These are phyloP conservation scores for Ursus arctos DNA, from an alignment of 2,113 vertebrate genomes.

Conservation along the genomic window DNA sequence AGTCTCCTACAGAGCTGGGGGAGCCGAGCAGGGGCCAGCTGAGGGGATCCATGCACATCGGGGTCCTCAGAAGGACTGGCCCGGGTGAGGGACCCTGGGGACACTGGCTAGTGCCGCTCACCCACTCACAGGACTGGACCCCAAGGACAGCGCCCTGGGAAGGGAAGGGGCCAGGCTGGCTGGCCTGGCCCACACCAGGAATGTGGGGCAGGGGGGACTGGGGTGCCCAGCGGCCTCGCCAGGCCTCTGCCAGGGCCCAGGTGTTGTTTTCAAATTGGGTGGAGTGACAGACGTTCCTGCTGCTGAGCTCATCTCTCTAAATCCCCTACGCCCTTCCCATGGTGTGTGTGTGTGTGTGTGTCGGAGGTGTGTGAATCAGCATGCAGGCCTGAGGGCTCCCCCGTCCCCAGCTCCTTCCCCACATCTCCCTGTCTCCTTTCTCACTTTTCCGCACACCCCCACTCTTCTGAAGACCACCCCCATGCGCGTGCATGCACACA, in stretches of 20 bases:
- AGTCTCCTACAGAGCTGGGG: background rate
- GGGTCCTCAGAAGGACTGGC: background rate
- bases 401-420: background rate
- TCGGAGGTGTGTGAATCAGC: background rate
- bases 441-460: too few species aligned
- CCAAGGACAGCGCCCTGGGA: rapidly evolving
- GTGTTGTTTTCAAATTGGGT: constrained; percentile 50
- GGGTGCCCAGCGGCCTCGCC: background rate
- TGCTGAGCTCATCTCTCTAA: constrained; percentile 51
- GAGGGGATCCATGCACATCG: rapidly evolving
- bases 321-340: background rate
- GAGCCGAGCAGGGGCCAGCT: background rate
- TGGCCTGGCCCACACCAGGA: background rate
- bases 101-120: rapidly evolving
- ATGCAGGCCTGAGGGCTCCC: background rate
- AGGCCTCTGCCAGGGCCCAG: background rate
- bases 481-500: rapidly evolving
- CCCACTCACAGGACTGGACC: background rate
- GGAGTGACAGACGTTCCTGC: background rate
- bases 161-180: background rate
- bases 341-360: background rate
- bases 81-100: rapidly evolving
- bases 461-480: background rate
- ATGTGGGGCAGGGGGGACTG: background rate
- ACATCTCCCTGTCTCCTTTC: background rate